These are phyloP conservation scores for Griposia aprilina DNA, from an alignment of 2,888 invertebrate species.

Conservation along the genomic window DNA sequence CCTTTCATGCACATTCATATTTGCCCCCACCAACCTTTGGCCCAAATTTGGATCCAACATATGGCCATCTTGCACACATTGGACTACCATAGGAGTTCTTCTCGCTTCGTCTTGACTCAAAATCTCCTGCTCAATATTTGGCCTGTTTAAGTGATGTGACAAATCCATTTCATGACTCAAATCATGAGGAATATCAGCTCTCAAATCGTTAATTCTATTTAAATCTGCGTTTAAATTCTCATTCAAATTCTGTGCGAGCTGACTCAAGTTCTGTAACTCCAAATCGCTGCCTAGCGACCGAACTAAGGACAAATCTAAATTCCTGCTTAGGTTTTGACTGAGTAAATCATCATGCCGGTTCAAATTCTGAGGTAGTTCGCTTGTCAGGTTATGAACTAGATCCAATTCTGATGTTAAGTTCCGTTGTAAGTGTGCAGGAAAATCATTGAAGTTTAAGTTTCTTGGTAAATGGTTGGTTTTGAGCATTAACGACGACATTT, in stretches of 20 bases:
- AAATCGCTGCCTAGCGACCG: slow-evolving; percentile 67
- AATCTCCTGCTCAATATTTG: slow-evolving; percentile 76
- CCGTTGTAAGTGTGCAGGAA: slow-evolving; percentile 80
- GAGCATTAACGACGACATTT: slow-evolving; percentile 86
- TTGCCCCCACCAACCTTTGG: slow-evolving; percentile 64
- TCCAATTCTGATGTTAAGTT: slow-evolving; percentile 77
- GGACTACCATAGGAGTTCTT: slow-evolving; percentile 69
- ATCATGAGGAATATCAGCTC: slow-evolving; percentile 74
- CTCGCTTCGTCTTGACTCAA: slow-evolving; percentile 69
- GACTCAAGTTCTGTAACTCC: slow-evolving; percentile 78
- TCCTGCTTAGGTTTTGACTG: slow-evolving; percentile 66
- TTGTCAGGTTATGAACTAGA: slow-evolving; percentile 75
- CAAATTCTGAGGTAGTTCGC: slow-evolving; percentile 77
- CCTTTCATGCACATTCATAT: slow-evolving; percentile 61
- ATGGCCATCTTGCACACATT: slow-evolving; percentile 66
- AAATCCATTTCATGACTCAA: slow-evolving; percentile 79
- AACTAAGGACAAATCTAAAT: slow-evolving; percentile 65
- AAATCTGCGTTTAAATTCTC: slow-evolving; percentile 78
- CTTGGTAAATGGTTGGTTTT: slow-evolving; percentile 83
- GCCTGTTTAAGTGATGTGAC: slow-evolving; percentile 78
- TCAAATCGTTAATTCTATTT: slow-evolving; percentile 68
- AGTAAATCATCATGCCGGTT: slow-evolving; percentile 76
- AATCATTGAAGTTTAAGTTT: slow-evolving; percentile 81
- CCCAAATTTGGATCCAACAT: slow-evolving; percentile 72
- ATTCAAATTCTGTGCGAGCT: slow-evolving; percentile 77